A percentile compares a stretch with the other conserved stretches of the same genome.
Evolutionary conservation across 1,140 invertebrate species (phyloP).

Genomic region (Mizuhopecten yessoensis): DNA sequence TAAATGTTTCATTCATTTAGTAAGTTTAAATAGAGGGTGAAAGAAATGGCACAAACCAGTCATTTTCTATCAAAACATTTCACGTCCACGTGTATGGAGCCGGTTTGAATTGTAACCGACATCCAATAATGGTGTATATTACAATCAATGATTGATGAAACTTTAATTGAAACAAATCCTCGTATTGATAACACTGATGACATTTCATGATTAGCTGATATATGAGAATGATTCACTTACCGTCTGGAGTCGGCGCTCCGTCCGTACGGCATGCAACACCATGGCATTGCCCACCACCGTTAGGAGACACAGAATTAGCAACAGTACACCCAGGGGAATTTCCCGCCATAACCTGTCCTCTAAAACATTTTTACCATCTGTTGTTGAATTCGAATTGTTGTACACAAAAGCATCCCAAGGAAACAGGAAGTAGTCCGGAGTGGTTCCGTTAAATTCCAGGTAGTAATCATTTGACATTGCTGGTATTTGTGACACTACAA

Average conservation of each 20-base stretch:
- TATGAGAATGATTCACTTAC: constrained; percentile 68
- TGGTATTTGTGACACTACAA: neutral
- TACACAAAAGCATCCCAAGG: constrained; percentile 8
- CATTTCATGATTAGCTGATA: too few species aligned
- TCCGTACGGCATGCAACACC: constrained; percentile 80
- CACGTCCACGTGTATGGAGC: too few species aligned
- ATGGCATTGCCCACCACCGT: constrained; percentile 79
- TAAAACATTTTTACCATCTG: neutral
- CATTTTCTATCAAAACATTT: too few species aligned
- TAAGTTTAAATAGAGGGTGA: too few species aligned
- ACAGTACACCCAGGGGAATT: constrained; percentile 75
- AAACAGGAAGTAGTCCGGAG: constrained; percentile 2
- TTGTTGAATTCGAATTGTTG: neutral
- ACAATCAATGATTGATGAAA: too few species aligned
- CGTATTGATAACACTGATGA: too few species aligned
- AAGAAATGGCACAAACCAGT: too few species aligned
- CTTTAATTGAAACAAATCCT: too few species aligned
- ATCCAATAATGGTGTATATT: too few species aligned
- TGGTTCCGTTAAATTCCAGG: neutral
- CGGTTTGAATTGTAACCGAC: too few species aligned
- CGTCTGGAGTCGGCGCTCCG: constrained; percentile 78
- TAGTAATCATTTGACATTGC: constrained; percentile 3
- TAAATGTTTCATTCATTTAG: too few species aligned
- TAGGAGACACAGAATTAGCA: constrained; percentile 74
- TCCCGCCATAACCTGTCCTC: constrained; percentile 70